Percentiles rank a stretch among this genome's conserved stretches.
Conservation (phyloP, 2,797 vertebrate species). For the Liasis olivaceus region DNA sequence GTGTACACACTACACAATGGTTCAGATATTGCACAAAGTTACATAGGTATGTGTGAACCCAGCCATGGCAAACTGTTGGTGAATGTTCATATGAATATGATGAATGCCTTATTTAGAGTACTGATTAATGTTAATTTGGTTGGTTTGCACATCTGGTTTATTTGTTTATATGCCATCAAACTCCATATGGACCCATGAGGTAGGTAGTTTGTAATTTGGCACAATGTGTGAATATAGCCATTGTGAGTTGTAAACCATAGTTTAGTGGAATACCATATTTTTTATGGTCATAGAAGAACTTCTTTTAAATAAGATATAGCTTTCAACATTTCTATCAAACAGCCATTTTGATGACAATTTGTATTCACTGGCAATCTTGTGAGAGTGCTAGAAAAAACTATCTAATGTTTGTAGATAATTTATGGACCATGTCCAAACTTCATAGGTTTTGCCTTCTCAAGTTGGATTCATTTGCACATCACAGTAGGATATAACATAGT, state of each 20-base stretch:
- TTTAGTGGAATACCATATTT: background rate
- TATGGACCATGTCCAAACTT: background rate
- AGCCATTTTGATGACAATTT: background rate
- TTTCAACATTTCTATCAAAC: background rate
- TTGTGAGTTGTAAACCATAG: background rate
- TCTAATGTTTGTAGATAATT: no score
- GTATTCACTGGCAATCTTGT: background rate
- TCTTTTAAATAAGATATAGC: background rate
- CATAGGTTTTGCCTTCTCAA: background rate
- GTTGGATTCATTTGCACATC: background rate
- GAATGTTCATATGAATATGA: background rate
- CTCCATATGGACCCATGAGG: background rate
- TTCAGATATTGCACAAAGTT: background rate
- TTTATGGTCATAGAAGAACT: background rate
- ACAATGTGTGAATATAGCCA: background rate
- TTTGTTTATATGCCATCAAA: background rate
- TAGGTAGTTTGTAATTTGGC: background rate
- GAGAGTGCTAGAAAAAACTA: background rate
- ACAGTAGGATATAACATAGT: background rate
- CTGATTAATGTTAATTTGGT: background rate
- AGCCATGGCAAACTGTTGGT: background rate
- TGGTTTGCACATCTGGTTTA: background rate
- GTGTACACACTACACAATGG: background rate
- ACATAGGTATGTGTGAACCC: background rate
- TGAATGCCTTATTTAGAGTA: background rate